Base-by-base conservation (phyloP, 2,888 invertebrate genomes). In the Archaeoteleia sp. region DNA sequence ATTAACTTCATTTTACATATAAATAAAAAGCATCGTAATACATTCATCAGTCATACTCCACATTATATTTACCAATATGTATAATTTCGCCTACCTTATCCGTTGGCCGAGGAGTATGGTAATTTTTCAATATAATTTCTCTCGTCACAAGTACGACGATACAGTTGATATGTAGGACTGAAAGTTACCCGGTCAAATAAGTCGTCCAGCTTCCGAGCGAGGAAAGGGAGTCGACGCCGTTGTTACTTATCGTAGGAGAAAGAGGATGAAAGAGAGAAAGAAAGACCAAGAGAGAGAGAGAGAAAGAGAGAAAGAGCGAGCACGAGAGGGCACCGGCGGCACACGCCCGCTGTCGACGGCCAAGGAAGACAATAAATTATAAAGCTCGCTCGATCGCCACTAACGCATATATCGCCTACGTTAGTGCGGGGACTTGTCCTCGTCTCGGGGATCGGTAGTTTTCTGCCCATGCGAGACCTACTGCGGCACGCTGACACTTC, bases 301-400 rank as follows among this genome's bases (percentile, higher is more conserved):
- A 58, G 57, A 35, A 25, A 23, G 27, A 54, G 42, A 43, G 25
- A 13, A 32, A 70, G 61, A 55, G 67, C 51, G 58, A 40, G 39
- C 53, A 46, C 42, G 63, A 63, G 71, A 67, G 75, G 69, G 70
- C 57, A 61, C 48, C 46, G 66, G 53, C 58, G 78, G 78, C 79
- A 77, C 74, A 73, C 76, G 79, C 76, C 77, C 71, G 74, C 77
- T 78, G 81, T 80, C 79, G 76, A 75, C 76, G 73, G 70, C 70
- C 74, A 78, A 74, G 74, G 72, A 74, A 75, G 74, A 78, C 82
- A 75, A 82, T 82, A 82, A 82, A 81, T 82, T 78, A 81, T 74
- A 71, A 77, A 78, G 74, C 75, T 73, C 74, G 70, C 75, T 69
- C 72, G 74, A 74, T 74, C 74, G 71, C 70, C 66, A 55, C 68